phyloP scores from a whole-genome alignment of 2,113 vertebrate species.

The Aythya baeri region DNA sequence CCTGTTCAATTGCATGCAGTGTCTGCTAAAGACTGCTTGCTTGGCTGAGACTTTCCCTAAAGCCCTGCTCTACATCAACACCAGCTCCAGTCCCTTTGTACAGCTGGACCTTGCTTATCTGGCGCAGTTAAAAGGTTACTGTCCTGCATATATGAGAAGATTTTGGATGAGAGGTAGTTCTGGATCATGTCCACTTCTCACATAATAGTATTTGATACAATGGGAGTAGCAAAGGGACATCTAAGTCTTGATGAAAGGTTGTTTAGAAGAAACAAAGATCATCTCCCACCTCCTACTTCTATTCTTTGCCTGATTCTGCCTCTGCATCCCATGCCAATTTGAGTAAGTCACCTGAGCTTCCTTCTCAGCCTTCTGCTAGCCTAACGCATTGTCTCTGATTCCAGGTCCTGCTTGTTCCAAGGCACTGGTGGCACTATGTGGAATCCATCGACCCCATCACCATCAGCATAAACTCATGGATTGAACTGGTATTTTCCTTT shows the following conservation, averaged over 20 bases:
- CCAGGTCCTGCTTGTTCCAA: conserved; percentile 93
- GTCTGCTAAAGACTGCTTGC: not conserved
- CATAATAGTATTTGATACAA: not conserved
- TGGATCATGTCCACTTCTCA: not conserved
- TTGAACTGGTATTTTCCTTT: conserved; percentile 86
- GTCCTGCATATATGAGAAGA: not conserved
- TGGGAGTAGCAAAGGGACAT: not conserved
- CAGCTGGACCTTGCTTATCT: not conserved
- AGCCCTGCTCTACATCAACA: not conserved
- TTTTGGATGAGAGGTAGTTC: not conserved
- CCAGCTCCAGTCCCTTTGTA: not conserved
- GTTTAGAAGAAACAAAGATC: not conserved
- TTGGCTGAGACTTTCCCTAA: not conserved
- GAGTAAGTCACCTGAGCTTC: not conserved
- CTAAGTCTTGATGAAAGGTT: not conserved
- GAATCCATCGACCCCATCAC: conserved; percentile 92
- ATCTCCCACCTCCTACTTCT: not conserved
- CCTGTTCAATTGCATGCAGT: not conserved
- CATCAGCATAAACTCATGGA: conserved; percentile 96
- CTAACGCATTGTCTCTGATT: conserved; percentile 28
- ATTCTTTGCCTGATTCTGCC: not conserved
- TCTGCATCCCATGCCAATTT: not conserved
- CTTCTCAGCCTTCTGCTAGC: not conserved
- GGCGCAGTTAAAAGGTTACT: not conserved
- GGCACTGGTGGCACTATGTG: conserved; percentile 98